Conservation (phyloP, 2,888 invertebrate genomes). For the Acanthoscelides obtectus region DNA sequence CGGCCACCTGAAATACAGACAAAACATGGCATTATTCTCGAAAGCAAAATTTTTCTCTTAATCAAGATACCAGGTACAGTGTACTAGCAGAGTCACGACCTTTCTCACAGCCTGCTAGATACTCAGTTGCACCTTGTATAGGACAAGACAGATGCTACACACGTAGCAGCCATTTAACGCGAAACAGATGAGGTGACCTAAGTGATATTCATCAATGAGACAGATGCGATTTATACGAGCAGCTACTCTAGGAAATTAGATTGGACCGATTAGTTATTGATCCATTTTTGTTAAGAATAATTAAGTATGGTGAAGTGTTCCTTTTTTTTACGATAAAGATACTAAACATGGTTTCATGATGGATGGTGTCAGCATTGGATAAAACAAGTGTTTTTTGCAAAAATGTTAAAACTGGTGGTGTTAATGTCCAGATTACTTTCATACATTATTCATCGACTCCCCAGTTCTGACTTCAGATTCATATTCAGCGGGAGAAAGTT, state of each 20-base stretch:
- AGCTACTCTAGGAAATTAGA: not conserved
- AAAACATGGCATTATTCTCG: not conserved
- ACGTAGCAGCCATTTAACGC: not conserved
- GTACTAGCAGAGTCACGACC: conserved; percentile 32
- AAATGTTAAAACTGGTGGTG: too few species aligned
- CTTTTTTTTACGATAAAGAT: too few species aligned
- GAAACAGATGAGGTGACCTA: not conserved
- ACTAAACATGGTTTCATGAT: too few species aligned
- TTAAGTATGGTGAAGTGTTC: too few species aligned
- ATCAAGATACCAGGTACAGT: not conserved
- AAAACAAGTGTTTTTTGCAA: too few species aligned
- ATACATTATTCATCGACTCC: too few species aligned
- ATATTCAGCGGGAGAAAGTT: too few species aligned
- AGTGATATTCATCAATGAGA: not conserved
- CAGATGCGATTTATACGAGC: not conserved
- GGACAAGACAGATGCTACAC: not conserved
- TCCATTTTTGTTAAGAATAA: too few species aligned
- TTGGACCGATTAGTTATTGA: too few species aligned
- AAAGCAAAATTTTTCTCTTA: not conserved
- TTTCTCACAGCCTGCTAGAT: conserved; percentile 29
- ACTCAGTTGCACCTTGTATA: not conserved
- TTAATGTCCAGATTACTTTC: too few species aligned
- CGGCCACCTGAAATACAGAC: not conserved
- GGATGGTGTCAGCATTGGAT: too few species aligned
- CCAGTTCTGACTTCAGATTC: too few species aligned